Conservation (phyloP, 2,888 invertebrate species). For the Drosophila algonquin region DNA sequence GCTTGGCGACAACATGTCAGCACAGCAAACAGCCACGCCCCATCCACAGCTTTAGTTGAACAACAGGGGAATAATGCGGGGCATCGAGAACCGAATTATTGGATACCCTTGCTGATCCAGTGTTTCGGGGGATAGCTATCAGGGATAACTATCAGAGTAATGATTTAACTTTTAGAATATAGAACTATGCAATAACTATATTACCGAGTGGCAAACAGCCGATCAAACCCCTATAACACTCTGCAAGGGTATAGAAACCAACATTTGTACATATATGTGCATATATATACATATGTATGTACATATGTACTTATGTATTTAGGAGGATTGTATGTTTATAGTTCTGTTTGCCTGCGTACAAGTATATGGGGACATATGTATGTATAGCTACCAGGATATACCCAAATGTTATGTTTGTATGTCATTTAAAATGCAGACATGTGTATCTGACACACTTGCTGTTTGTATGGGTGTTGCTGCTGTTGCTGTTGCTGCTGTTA, state of each 20-base stretch:
- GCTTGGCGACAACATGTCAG: slow-evolving; percentile 49
- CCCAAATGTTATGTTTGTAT: slow-evolving; percentile 46
- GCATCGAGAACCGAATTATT: background rate
- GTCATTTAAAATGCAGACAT: slow-evolving; percentile 69
- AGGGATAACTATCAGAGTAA: background rate
- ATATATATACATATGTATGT: background rate
- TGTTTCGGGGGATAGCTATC: background rate
- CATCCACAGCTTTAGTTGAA: slow-evolving; percentile 1
- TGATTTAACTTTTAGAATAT: too few species aligned
- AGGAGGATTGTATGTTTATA: slow-evolving; percentile 39
- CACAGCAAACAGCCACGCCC: slow-evolving; percentile 42
- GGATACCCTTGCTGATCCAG: background rate
- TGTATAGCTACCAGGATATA: background rate
- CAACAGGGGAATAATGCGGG: slow-evolving; percentile 15
- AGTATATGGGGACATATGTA: background rate
- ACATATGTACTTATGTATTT: background rate
- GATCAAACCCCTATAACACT: background rate
- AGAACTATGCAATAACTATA: background rate
- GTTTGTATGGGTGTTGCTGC: slow-evolving; percentile 25
- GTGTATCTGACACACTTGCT: slow-evolving; percentile 54
- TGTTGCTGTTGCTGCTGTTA: slow-evolving; percentile 33
- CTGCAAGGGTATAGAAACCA: background rate
- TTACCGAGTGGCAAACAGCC: background rate
- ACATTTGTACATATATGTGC: background rate
- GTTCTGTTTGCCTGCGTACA: slow-evolving; percentile 18